phyloP scores from a whole-genome alignment of 2,888 invertebrate genomes.

The Tineola bisselliella region DNA sequence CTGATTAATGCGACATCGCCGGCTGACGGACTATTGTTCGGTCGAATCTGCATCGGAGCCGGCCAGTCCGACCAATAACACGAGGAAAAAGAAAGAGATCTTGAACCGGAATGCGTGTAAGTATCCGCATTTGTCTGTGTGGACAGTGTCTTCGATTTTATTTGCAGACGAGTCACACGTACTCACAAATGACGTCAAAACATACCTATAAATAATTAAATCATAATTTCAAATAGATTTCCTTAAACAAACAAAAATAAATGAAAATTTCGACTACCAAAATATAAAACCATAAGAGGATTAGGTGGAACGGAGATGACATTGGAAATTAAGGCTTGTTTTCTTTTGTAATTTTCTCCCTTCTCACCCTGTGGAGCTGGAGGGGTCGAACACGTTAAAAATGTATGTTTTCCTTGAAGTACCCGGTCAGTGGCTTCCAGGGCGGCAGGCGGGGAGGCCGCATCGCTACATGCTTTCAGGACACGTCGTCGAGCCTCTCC shows the following conservation, averaged over 20 bases:
- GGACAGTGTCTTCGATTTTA: constrained; percentile 11
- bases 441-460: constrained; percentile 30
- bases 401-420: constrained; percentile 49
- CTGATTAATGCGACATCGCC: constrained; percentile 66
- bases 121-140: constrained; percentile 37
- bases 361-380: constrained; percentile 40
- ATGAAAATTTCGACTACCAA: constrained; percentile 63
- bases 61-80: constrained; percentile 31
- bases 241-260: constrained; percentile 61
- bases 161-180: background rate
- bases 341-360: constrained; percentile 67
- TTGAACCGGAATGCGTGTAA: constrained; percentile 35
- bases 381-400: constrained; percentile 51
- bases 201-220: background rate
- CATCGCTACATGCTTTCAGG: constrained; percentile 29
- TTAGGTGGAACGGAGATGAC: constrained; percentile 67
- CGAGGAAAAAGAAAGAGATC: constrained; percentile 25
- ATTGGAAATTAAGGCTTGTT: constrained; percentile 68
- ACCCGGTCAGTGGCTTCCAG: constrained; percentile 20
- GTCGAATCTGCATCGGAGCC: constrained; percentile 48
- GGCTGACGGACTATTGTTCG: constrained; percentile 62
- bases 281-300: constrained; percentile 67
- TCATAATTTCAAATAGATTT: constrained; percentile 25
- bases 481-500: constrained; percentile 31
- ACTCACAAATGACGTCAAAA: no score